A percentile compares a stretch with the other conserved stretches of the same genome.
These are phyloP conservation scores for Lordiphosa collinella DNA, from an alignment of 1,140 invertebrate species.

Conservation along the genomic window DNA sequence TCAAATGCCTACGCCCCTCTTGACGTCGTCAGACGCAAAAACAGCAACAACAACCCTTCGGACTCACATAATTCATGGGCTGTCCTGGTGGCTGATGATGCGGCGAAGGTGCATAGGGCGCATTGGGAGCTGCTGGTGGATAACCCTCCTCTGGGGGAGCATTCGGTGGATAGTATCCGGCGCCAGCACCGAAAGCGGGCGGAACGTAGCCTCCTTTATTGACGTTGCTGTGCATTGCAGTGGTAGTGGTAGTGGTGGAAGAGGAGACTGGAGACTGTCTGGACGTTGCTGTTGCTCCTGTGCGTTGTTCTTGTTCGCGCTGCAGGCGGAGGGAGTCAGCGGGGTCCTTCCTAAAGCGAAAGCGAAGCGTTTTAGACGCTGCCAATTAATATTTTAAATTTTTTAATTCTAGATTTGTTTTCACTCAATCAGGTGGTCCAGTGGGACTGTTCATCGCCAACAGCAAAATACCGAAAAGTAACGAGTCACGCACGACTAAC, in stretches of 20 bases:
- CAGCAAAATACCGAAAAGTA: too few relatives aligned
- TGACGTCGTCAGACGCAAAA: background rate
- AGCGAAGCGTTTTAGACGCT: constrained; percentile 22
- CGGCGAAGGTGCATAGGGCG: constrained; percentile 13
- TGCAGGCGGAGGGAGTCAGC: constrained; percentile 15
- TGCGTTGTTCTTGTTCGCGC: constrained; percentile 19
- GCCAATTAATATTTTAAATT: constrained; percentile 7
- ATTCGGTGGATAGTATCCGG: constrained; percentile 57
- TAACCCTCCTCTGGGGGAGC: constrained; percentile 56
- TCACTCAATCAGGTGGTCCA: background rate
- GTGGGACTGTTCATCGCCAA: too few relatives aligned
- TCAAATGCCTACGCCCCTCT: background rate
- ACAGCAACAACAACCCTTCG: background rate
- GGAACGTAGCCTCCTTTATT: constrained; percentile 69
- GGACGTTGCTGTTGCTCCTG: background rate
- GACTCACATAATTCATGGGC: constrained; percentile 41
- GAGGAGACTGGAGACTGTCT: too few relatives aligned
- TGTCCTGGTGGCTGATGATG: constrained; percentile 9
- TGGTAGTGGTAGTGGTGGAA: constrained; percentile 2
- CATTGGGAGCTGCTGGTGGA: constrained; percentile 16
- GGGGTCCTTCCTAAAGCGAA: constrained; percentile 15
- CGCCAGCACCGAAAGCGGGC: constrained; percentile 41
- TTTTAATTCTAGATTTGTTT: background rate
- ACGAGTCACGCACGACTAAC: too few relatives aligned
- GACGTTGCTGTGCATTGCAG: constrained; percentile 54